Base-by-base conservation (phyloP, 2,797 vertebrate species). In the Cuniculus paca region DNA sequence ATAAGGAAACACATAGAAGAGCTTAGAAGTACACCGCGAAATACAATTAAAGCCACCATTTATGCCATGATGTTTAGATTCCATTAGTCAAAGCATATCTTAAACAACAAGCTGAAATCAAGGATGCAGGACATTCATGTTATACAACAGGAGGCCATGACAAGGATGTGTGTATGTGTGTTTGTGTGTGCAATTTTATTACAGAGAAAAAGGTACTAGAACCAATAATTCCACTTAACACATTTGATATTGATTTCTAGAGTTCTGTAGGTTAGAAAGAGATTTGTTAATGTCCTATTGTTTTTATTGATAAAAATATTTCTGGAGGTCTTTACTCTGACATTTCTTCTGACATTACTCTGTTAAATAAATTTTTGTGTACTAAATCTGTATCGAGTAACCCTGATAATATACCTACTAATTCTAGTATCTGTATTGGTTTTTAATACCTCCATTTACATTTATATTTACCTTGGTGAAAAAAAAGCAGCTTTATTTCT, bases 341-440 rank as follows among this genome's bases (percentile, higher is more conserved):
- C 12, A 42, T 81, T 82, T 50, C 36, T 68, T 5, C 60, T 94
- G 36, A 45, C 5, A 77, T 81, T 24, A 52, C 4, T 75, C 50
- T 81, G 68, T 90, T 31, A 75, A 58, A 60, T 75, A 77, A 13
- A 74, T 87, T 81, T 88, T 83, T 83, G 72, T 91, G 63, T 91
- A 39, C 2, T 83, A 1, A 78, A 34, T 94, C 60, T 60, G 68
- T 87, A 90, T 36, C 8, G 22, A 89, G 48, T 16, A 90, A 42
- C 9, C 54, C 39, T 65, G 12, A 72, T 39, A 60, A 87, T 0
- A 90, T 24, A 78, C n/a, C 42, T 91, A 58, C 14, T 77, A 81
- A 92, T 92, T 61, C 61, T 93, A 61, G n/a, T 70, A 80, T 58
- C 45, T 65, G 34, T 36, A 61, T 48, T 81, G 42, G 10, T 92